phyloP scores from a whole-genome alignment of 2,797 vertebrate species.

The Scarus forsteni region DNA sequence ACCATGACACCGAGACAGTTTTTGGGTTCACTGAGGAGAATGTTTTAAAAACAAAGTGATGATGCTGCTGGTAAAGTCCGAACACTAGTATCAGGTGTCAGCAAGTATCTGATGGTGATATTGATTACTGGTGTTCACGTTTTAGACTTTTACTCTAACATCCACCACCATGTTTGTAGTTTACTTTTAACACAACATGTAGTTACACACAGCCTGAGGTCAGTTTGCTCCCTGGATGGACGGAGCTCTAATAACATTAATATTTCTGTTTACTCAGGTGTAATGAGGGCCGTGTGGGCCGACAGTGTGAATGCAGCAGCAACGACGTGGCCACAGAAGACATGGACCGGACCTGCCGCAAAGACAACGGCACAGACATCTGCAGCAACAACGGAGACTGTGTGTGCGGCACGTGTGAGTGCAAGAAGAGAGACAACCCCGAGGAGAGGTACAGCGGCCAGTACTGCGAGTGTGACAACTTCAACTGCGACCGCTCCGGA shows the following conservation, averaged over 20 bases:
- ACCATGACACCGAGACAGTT: too few species aligned
- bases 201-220: too few species aligned
- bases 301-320: conserved; percentile 94
- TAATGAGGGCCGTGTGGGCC: conserved; percentile 93
- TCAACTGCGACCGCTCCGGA: conserved; percentile 96
- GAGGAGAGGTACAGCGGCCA: conserved; percentile 94
- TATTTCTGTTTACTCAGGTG: conserved; percentile 82
- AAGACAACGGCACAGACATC: conserved; percentile 94
- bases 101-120: too few species aligned
- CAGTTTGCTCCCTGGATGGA: too few species aligned
- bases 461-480: conserved; percentile 98
- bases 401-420: conserved; percentile 95
- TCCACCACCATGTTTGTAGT: too few species aligned
- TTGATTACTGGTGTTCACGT: too few species aligned
- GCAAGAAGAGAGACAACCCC: conserved; percentile 93
- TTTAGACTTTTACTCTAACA: too few species aligned
- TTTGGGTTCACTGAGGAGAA: too few species aligned
- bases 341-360: conserved; percentile 94
- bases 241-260: neutral
- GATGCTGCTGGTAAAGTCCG: too few species aligned
- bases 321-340: conserved; percentile 96
- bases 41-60: too few species aligned
- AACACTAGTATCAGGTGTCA: too few species aligned
- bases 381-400: conserved; percentile 99
- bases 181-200: too few species aligned